Percentiles rank a stretch among this genome's conserved stretches.
These are phyloP conservation scores for Chaetophractus vellerosus DNA, from an alignment of 2,797 vertebrate species.

Conservation along the genomic window DNA sequence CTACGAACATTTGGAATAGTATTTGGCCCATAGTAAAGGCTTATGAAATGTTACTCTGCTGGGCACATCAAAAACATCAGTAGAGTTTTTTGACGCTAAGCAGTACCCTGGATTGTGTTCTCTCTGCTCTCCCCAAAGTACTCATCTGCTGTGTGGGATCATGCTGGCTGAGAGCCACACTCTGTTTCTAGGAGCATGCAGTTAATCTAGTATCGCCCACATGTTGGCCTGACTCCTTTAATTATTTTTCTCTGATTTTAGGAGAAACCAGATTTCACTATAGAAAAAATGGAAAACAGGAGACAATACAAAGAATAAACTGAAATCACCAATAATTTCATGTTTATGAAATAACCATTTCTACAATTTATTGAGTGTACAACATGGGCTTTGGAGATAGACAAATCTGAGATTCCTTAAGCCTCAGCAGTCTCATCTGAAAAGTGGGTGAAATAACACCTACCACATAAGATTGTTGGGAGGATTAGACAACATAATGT, in stretches of 20 bases:
- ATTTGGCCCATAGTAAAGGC: not conserved
- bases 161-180: not conserved
- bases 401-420: not conserved
- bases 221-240: not conserved
- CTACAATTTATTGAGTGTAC: not conserved
- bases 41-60: not conserved
- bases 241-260: constrained; percentile 48
- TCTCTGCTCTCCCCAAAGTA: not conserved
- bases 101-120: not conserved
- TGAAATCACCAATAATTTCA: constrained; percentile 5
- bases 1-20: not conserved
- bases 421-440: not conserved
- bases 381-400: not conserved
- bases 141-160: not conserved
- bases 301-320: not conserved
- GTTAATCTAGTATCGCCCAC: constrained; percentile 25
- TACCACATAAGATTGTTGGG: not conserved
- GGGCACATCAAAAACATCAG: not conserved
- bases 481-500: not conserved
- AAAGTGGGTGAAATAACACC: not conserved
- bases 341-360: constrained; percentile 1
- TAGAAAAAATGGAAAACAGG: constrained; percentile 51
- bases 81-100: not conserved
- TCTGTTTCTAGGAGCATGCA: not conserved
- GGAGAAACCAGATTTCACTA: constrained; percentile 16